These are phyloP conservation scores for Trachurus trachurus DNA, from an alignment of 2,797 vertebrate species.

Conservation along the genomic window DNA sequence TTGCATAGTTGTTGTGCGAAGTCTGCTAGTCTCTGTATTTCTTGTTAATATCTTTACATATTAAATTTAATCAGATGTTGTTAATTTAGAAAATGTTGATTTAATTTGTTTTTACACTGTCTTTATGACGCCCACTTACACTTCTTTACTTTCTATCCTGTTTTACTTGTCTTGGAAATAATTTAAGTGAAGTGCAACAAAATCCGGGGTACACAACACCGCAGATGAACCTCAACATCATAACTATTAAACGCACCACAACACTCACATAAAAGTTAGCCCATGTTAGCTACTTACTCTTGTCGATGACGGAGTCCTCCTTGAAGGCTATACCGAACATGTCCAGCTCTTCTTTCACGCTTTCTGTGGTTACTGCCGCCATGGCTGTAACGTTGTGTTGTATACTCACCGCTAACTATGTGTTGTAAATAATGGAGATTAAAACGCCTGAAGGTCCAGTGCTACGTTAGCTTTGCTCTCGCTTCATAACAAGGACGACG, in stretches of 20 bases:
- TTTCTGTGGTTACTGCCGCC: slow-evolving; percentile 72
- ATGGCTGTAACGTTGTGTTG: slow-evolving; percentile 52
- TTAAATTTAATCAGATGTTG: no score
- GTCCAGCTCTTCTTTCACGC: slow-evolving; percentile 77
- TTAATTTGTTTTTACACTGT: no score
- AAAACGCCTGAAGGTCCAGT: background rate
- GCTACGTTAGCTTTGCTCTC: slow-evolving; percentile 19
- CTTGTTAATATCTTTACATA: no score
- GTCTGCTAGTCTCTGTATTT: background rate
- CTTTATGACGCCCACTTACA: no score
- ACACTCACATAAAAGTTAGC: no score
- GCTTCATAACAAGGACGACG: slow-evolving; percentile 30
- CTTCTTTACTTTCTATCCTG: no score
- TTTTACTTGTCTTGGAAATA: no score
- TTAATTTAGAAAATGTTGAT: no score
- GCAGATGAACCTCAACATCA: no score
- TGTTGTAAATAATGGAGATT: background rate
- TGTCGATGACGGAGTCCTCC: slow-evolving; percentile 81
- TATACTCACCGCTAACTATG: background rate
- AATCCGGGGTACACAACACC: no score
- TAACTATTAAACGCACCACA: background rate
- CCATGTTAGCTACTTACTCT: slow-evolving; percentile 74
- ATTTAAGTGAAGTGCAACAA: no score
- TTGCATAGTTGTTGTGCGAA: background rate
- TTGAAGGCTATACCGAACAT: slow-evolving; percentile 77